Conservation (phyloP, 2,888 invertebrate genomes). For the Mythimna ferrago region DNA sequence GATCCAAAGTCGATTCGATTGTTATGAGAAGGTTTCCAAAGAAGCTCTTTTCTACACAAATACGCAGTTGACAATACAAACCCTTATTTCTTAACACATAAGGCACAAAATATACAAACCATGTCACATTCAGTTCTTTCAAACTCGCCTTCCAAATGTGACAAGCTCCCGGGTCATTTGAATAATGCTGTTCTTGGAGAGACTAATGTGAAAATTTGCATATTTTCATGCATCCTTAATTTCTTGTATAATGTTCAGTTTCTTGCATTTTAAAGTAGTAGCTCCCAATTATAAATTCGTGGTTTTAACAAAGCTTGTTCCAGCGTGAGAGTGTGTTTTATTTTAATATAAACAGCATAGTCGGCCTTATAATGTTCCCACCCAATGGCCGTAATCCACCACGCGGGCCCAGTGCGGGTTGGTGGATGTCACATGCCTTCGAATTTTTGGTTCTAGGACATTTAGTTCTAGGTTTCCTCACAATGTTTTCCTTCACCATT, state of each 20-base stretch:
- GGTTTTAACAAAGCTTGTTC: slow-evolving; percentile 5
- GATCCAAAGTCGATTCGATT: too few species aligned
- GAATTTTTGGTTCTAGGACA: too few species aligned
- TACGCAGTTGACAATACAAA: neutral
- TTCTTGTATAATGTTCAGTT: slow-evolving; percentile 47
- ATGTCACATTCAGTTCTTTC: neutral
- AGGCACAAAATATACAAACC: neutral
- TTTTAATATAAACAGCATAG: too few species aligned
- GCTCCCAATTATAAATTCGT: slow-evolving; percentile 30
- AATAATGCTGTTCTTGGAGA: slow-evolving; percentile 41
- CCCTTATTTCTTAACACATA: neutral
- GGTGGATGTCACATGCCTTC: too few species aligned
- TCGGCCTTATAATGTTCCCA: too few species aligned
- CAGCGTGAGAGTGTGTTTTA: neutral
- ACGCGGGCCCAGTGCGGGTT: too few species aligned
- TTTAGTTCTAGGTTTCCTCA: too few species aligned
- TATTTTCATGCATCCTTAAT: slow-evolving; percentile 66
- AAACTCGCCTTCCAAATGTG: slow-evolving; percentile 13
- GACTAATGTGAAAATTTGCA: slow-evolving; percentile 54
- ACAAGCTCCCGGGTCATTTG: slow-evolving; percentile 29
- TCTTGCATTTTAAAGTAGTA: slow-evolving; percentile 27
- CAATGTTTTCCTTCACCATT: too few species aligned
- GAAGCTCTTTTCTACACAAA: too few species aligned
- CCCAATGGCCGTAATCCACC: too few species aligned
- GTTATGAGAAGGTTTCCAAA: too few species aligned